Conservation (phyloP, 35 echinoderm and acorn worm genomes). For the Strongylocentrotus purpuratus region DNA sequence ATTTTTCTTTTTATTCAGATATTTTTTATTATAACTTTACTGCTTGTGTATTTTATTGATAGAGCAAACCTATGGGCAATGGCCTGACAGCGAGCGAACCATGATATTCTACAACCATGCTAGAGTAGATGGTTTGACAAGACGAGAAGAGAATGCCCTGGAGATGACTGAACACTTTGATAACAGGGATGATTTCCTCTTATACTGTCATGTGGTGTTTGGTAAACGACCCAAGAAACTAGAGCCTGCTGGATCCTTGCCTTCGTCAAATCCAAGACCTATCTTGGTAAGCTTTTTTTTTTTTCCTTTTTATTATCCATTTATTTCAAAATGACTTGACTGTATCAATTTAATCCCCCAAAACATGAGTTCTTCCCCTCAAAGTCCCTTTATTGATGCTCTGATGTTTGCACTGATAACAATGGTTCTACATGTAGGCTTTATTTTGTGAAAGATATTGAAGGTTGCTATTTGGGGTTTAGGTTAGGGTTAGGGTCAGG, state of each 20-base stretch:
- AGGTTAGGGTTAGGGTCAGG: too few relatives aligned
- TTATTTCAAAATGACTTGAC: too few relatives aligned
- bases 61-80: slow-evolving; percentile 96
- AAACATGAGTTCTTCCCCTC: too few relatives aligned
- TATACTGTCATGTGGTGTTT: slow-evolving; percentile 83
- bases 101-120: slow-evolving; percentile 96
- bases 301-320: not conserved
- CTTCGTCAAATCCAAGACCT: slow-evolving; percentile 83
- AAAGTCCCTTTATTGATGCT: too few relatives aligned
- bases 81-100: slow-evolving; percentile 88
- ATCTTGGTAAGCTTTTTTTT: slow-evolving; percentile 70
- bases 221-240: slow-evolving; percentile 85
- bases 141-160: slow-evolving; percentile 84
- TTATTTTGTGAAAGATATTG: too few relatives aligned
- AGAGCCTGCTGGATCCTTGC: slow-evolving; percentile 71
- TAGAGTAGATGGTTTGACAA: slow-evolving; percentile 89
- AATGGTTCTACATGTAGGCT: too few relatives aligned
- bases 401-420: too few relatives aligned
- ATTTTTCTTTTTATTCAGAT: too few relatives aligned
- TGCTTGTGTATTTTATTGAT: not conserved
- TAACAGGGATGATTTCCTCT: slow-evolving; percentile 86
- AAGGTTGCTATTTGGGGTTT: too few relatives aligned
- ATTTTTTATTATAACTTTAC: not conserved
- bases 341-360: too few relatives aligned
- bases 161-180: slow-evolving; percentile 95